Percentiles rank a stretch among this genome's conserved stretches.
phyloP scores from a whole-genome alignment of 2,113 vertebrate genomes.

The Nothocercus julius region DNA sequence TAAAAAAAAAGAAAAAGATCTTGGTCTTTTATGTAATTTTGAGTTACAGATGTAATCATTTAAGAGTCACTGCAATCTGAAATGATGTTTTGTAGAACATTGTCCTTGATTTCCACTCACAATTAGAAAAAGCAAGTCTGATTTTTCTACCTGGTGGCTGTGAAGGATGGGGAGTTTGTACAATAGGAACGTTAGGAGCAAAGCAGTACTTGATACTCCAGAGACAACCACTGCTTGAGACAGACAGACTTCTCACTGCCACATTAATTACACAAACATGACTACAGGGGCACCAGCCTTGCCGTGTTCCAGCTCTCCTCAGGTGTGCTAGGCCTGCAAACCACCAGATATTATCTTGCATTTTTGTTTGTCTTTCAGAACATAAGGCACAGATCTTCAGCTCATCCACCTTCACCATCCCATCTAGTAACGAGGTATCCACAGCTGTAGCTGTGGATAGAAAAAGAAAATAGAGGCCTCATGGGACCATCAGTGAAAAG shows the following conservation, averaged over 20 bases:
- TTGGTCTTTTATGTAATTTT: neutral
- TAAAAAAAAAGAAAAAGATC: accelerated
- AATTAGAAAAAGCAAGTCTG: too few relatives aligned
- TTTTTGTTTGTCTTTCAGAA: neutral
- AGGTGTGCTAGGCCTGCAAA: neutral
- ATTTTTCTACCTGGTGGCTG: neutral
- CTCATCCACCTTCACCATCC: neutral
- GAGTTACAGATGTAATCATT: neutral
- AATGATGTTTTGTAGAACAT: neutral
- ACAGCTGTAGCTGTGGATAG: neutral
- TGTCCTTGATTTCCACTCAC: neutral
- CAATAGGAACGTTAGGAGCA: neutral
- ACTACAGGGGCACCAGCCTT: neutral
- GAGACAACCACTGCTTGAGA: neutral
- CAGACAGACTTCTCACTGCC: neutral
- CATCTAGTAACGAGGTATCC: neutral
- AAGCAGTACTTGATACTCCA: neutral
- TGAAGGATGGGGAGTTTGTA: neutral
- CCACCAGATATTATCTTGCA: neutral
- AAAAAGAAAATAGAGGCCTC: neutral
- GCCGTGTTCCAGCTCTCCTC: neutral
- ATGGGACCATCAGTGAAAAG: neutral
- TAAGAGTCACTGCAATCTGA: neutral
- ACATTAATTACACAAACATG: neutral
- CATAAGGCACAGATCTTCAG: neutral